These are phyloP conservation scores for Eremophila alpestris DNA, from an alignment of 2,797 vertebrate genomes.

Conservation along the genomic window DNA sequence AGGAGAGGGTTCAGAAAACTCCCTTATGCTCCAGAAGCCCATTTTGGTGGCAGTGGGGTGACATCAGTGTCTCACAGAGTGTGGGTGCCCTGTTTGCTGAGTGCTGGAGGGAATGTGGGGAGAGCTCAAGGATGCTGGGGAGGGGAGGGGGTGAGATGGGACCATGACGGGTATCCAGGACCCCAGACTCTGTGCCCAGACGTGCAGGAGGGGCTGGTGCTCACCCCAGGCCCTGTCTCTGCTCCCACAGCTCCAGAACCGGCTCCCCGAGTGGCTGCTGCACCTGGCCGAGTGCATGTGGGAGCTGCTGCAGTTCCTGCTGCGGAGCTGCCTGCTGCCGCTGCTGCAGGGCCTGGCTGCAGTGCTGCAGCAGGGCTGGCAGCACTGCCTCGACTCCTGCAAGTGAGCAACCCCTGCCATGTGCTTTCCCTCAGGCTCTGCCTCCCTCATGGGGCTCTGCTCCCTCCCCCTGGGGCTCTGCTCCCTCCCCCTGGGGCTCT, in stretches of 20 bases:
- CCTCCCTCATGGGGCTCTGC: too few species aligned
- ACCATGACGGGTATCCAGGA: accelerated
- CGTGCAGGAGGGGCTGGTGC: accelerated
- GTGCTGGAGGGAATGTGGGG: too few species aligned
- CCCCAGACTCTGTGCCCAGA: accelerated
- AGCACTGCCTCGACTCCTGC: conserved; percentile 85
- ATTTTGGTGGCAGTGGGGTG: neutral
- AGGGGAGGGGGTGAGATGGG: neutral
- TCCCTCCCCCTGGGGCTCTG: too few species aligned
- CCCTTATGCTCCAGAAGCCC: neutral
- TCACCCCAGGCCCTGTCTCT: accelerated
- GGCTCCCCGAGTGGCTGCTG: conserved; percentile 83
- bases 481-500: too few species aligned
- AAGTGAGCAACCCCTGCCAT: conserved; percentile 76
- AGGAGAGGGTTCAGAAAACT: neutral
- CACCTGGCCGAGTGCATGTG: conserved; percentile 76
- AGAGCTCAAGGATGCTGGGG: neutral
- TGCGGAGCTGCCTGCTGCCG: conserved; percentile 82
- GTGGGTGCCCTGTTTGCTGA: neutral
- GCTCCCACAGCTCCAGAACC: conserved; percentile 73
- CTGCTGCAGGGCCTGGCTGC: conserved; percentile 71
- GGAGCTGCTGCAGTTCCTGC: conserved; percentile 84
- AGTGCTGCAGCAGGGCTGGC: conserved; percentile 79
- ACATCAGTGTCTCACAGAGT: too few species aligned
- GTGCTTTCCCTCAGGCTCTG: accelerated